Base-by-base conservation (phyloP, 2,797 vertebrate genomes). In the Spinus olivaceus region DNA sequence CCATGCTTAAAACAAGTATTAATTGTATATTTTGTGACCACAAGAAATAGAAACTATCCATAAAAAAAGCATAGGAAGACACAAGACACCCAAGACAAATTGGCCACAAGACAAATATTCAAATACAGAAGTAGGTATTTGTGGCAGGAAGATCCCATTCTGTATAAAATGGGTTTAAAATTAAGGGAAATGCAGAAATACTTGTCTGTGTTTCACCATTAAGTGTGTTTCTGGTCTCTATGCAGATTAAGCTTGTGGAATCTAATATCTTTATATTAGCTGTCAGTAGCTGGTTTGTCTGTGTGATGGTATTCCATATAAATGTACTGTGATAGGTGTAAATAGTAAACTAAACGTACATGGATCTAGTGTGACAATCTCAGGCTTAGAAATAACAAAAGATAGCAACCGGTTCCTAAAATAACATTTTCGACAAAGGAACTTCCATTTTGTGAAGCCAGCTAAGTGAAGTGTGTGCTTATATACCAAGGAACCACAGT, bases 251-350 rank as follows among this genome's bases (percentile, higher is more conserved):
- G 87, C 81, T 84, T 95, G 94, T 97, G 91, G 92, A 96, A 89
- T 90, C 87, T 66, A 94, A 74, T 96, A 97, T 97, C 74, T 91
- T 74, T 96, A 92, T 95, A 92, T 92, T 96, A 95, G 92, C 93
- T 87, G 94, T 97, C 93, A 97, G 95, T 97, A 65, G 86, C 94
- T 92, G 87, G 94, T 94, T 94, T 91, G 94, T 96, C 90, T 96
- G 30, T 97, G 96, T 97, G 97, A 97, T 92, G 93, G 94, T 97
- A 88, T 96, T 95, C 66, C 89, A 96, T 96, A 53, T 98, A 66
- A 64, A 20, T 93, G 96, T 98, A 94, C 96, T 63, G 93, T 97
- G 96, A 96, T 96, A 83, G 89, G 95, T 97, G 91, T 95, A 73
- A 95, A 95, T 97, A 97, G 95, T 97, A 96, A 96, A 83, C 41